Conservation (phyloP, 1,140 invertebrate genomes). For the Leguminivora glycinivorella region DNA sequence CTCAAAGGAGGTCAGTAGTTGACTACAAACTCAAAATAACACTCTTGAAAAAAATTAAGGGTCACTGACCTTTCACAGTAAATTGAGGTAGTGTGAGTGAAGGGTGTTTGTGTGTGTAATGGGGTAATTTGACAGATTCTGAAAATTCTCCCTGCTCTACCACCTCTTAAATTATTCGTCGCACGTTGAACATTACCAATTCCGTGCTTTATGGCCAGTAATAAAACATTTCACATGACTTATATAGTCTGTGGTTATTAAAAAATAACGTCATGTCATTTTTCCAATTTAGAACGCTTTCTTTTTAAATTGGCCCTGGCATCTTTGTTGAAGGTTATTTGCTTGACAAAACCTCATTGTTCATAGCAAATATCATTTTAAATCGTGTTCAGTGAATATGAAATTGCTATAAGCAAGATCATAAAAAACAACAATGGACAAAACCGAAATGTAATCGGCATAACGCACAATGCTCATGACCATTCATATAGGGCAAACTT, state of each 20-base stretch:
- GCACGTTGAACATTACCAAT: not conserved
- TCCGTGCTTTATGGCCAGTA: constrained; percentile 6
- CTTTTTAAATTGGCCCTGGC: constrained; percentile 7
- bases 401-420: not conserved
- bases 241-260: not conserved
- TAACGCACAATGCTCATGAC: constrained; percentile 7
- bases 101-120: too few species aligned
- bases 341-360: not conserved
- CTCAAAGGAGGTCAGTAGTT: too few species aligned
- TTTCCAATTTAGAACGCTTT: constrained; percentile 17
- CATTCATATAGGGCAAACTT: not conserved
- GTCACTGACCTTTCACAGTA: too few species aligned
- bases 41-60: too few species aligned
- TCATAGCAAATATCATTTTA: not conserved
- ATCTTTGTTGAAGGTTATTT: not conserved
- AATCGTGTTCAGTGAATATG: not conserved
- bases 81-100: too few species aligned
- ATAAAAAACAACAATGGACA: constrained; percentile 16
- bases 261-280: not conserved
- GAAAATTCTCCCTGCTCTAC: too few species aligned
- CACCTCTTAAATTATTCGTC: constrained; percentile 23
- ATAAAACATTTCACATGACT: constrained; percentile 11
- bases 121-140: too few species aligned
- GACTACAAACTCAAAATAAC: too few species aligned
- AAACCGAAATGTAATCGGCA: constrained; percentile 8